Base-by-base conservation (phyloP, 2,797 vertebrate species). In the Vireo griseus region DNA sequence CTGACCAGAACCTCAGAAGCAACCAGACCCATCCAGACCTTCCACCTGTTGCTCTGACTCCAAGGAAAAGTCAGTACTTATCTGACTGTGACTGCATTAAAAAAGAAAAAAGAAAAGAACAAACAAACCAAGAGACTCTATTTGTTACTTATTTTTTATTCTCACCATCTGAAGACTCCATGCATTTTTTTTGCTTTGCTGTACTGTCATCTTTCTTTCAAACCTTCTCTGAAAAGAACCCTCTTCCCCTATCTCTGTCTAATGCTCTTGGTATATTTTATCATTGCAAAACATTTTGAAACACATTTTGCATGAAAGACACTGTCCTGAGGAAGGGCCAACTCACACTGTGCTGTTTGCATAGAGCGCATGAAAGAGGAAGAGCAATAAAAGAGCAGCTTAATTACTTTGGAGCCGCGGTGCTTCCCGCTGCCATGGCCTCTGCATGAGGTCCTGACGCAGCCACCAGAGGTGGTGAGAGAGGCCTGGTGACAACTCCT, bases 401-500 rank as follows among this genome's bases (percentile, higher is more conserved):
- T 92, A 94, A 96, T 94, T 95, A 71, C 42, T 62, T 57, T 4
- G 54, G 90, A 74, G 54, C 59, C 91, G 35, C 2, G 3, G 42
- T 2, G 25, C 69, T 95, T 82, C 48, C 71, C 29, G 37, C 80
- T 82, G 66, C 81, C 76, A 54, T 0, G 0, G 94, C 57, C 78
- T 77, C 92, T 66, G 66, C 61, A 42, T 91, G 68, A 90, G 51
- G 81, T 86, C 92, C 85, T 90, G 80, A 92, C 13, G 17, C 82
- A 92, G 83, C 21, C 20, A 59, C 81, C 54, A 48, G 55, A 35
- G 29, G 4, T 71, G 76, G 82, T 55, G 39, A 5, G 3, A 95
- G 78, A 80, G 28, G 33, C 22, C 59, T 40, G 85, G 83, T 95
- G 92, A 85, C 89, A 95, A 29, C 85, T 82, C 97, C 83, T 81